Conservation (phyloP, 2,113 vertebrate genomes). For the Pelecanoides urinatrix region DNA sequence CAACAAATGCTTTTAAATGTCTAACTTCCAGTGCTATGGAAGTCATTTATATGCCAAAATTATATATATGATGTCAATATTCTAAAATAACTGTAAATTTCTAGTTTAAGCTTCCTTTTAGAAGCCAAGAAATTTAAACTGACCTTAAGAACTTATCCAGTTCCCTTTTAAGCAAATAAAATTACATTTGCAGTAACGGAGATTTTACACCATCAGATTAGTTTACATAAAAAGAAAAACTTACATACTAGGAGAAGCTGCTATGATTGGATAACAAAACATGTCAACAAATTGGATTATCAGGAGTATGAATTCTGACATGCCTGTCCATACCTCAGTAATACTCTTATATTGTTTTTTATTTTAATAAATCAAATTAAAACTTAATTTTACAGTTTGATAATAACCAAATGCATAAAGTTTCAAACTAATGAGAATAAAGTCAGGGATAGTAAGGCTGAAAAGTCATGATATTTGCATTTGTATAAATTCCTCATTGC, state of each 20-base stretch:
- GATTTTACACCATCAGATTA: background rate
- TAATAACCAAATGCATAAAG: background rate
- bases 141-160: background rate
- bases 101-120: background rate
- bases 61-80: background rate
- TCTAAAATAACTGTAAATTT: background rate
- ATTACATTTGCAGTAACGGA: background rate
- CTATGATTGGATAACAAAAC: background rate
- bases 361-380: background rate
- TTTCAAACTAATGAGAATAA: background rate
- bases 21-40: background rate
- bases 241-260: background rate
- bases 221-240: background rate
- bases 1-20: background rate
- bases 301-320: background rate
- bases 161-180: background rate
- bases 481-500: background rate
- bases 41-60: background rate
- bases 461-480: background rate
- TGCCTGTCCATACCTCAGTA: background rate
- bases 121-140: background rate
- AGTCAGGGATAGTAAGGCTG: background rate
- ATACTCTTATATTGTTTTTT: background rate
- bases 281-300: background rate
- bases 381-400: background rate